Percentiles rank a stretch among this genome's conserved stretches.
Conservation (phyloP, 2,797 vertebrate genomes). For the Tragelaphus oryx region DNA sequence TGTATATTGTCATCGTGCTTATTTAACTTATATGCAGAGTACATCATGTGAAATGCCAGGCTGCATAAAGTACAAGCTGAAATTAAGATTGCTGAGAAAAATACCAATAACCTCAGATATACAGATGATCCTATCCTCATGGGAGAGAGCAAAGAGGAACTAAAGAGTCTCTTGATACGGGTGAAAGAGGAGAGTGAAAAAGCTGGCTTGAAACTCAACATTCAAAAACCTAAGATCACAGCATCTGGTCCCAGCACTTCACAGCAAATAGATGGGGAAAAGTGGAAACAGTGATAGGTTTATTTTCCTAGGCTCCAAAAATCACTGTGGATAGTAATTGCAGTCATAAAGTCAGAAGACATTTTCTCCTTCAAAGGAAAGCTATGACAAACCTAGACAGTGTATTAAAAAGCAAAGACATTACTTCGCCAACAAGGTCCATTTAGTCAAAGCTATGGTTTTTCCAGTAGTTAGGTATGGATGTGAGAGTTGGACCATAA, state of each 20-base stretch:
- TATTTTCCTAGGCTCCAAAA: not conserved
- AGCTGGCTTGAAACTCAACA: not conserved
- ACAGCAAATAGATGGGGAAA: not conserved
- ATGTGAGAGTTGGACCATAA: not conserved
- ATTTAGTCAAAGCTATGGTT: not conserved
- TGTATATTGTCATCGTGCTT: not conserved
- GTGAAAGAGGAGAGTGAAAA: not conserved
- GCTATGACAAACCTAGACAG: not conserved
- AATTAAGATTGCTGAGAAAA: not conserved
- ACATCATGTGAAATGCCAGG: not conserved
- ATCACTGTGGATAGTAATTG: not conserved
- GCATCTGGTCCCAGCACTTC: not conserved
- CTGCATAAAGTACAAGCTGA: not conserved
- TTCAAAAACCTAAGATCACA: not conserved
- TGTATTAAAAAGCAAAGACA: not conserved
- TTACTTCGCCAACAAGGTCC: not conserved
- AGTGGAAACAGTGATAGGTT: not conserved
- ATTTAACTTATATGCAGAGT: not conserved
- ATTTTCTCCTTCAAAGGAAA: not conserved
- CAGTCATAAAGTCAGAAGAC: not conserved
- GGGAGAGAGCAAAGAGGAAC: not conserved
- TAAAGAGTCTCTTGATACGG: not conserved
- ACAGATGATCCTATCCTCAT: not conserved
- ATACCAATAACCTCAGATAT: not conserved
- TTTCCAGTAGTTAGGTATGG: not conserved